Conservation (phyloP, 2,888 invertebrate species). For the Acleris emargana region DNA sequence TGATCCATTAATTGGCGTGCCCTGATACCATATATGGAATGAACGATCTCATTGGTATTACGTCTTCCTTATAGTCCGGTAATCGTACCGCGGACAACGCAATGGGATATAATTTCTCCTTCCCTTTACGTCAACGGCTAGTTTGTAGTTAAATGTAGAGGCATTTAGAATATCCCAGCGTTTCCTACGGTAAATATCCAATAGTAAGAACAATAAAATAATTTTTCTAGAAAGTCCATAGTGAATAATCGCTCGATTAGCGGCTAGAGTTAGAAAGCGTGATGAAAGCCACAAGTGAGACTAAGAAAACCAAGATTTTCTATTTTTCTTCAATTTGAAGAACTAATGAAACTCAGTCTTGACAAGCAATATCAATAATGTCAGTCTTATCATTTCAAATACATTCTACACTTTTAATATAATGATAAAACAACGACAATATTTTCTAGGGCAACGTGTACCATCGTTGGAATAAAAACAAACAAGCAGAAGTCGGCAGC, state of each 20-base stretch:
- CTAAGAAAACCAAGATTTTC: constrained; percentile 44
- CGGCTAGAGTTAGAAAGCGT: constrained; percentile 50
- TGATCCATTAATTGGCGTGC: constrained; percentile 33
- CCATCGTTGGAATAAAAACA: constrained; percentile 31
- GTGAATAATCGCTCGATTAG: constrained; percentile 50
- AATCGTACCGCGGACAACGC: constrained; percentile 21
- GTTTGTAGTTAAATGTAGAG: not conserved
- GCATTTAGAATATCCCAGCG: not conserved
- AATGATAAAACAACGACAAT: not conserved
- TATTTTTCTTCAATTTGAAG: not conserved
- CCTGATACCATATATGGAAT: constrained; percentile 22
- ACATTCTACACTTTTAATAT: not conserved
- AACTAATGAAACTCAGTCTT: too few species aligned
- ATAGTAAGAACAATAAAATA: constrained; percentile 38
- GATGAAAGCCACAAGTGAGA: constrained; percentile 42
- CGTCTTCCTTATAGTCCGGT: constrained; percentile 27
- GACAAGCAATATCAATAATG: too few species aligned
- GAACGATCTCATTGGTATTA: constrained; percentile 24
- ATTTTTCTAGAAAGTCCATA: constrained; percentile 54
- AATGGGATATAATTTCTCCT: constrained; percentile 16
- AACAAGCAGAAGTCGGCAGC: constrained; percentile 24
- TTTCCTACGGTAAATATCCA: not conserved
- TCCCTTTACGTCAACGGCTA: not conserved
- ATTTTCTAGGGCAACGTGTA: constrained; percentile 9
- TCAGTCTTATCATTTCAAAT: too few species aligned